Evolutionary conservation across 2,888 invertebrate genomes (phyloP), one percentile per base, ranked within the genome.

Genomic region (Petrophora chlorosata): DNA sequence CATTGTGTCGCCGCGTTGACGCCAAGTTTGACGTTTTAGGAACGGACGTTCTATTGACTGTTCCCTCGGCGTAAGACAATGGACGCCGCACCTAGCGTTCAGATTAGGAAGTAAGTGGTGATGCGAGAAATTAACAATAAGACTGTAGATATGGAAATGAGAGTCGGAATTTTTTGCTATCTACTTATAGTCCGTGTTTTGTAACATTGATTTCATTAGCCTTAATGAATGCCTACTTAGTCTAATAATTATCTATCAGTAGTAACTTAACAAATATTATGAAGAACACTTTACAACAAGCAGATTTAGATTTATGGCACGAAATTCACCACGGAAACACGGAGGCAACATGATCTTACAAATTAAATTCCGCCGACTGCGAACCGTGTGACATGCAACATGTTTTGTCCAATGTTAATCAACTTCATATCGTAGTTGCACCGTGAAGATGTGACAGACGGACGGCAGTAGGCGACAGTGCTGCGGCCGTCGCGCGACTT

Each of bases 21-120:
- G 74, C 69, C 64, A 75, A 79, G 77, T 85, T 85, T 81, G 84
- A 83, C 79, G 75, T 78, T 81, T 77, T 68, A 70, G 76, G 70
- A 69, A 62, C 74, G 79, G 72, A 77, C 78, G 70, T 70, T 72
- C 76, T 66, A 76, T 80, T 76, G 70, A 71, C 59, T 66, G 69
- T 64, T 69, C 73, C 67, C 69, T 70, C 64, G 51, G 38, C 60
- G 53, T 48, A 65, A 79, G 77, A 83, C 80, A 82, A 81, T 72
- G 55, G 65, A 54, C 53, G 66, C 65, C 63, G 63, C 59, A 39
- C 47, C 49, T 47, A 29, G 39, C 43, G 43, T 40, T 57, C 46
- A 42, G 60, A 61, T 57, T 53, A 54, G 45, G 42, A 14, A 41
- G 14, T 25, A 38, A 26, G 16, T 38, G 22, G 38, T 51, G 53